phyloP scores from a whole-genome alignment of 2,888 invertebrate genomes.

The Meloe dianella region DNA sequence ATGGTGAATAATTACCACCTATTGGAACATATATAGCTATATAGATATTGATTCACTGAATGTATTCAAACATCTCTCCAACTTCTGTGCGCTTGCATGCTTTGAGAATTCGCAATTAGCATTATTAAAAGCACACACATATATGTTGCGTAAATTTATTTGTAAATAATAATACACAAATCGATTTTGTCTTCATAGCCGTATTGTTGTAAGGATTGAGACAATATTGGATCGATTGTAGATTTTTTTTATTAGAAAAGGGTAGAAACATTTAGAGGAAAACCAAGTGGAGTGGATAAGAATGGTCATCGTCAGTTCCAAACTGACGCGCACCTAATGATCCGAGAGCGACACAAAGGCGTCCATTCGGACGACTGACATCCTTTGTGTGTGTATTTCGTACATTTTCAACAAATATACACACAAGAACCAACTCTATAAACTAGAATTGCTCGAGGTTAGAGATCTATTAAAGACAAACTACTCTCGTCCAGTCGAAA shows the following conservation, averaged over 20 bases:
- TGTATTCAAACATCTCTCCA: conserved; percentile 35
- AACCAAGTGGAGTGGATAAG: conserved; percentile 52
- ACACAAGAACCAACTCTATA: conserved; percentile 2
- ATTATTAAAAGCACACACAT: conserved; percentile 34
- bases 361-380: conserved; percentile 39
- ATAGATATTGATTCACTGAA: conserved; percentile 45
- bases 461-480: conserved; percentile 8
- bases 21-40: conserved; percentile 47
- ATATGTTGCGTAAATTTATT: conserved; percentile 10
- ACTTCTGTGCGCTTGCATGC: conserved; percentile 29
- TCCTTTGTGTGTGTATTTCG: conserved; percentile 4
- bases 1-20: conserved; percentile 47
- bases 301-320: conserved; percentile 56
- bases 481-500: not conserved
- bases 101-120: conserved; percentile 42
- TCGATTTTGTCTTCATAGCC: not conserved
- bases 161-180: not conserved
- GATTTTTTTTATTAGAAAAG: not conserved
- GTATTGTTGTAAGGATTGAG: conserved; percentile 2
- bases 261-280: conserved; percentile 23
- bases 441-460: conserved; percentile 5
- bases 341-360: conserved; percentile 56
- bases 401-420: conserved; percentile 7
- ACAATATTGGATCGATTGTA: conserved; percentile 6
- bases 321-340: conserved; percentile 56